These are phyloP conservation scores for Esox lucius DNA, from an alignment of 2,797 vertebrate genomes.

Conservation along the genomic window DNA sequence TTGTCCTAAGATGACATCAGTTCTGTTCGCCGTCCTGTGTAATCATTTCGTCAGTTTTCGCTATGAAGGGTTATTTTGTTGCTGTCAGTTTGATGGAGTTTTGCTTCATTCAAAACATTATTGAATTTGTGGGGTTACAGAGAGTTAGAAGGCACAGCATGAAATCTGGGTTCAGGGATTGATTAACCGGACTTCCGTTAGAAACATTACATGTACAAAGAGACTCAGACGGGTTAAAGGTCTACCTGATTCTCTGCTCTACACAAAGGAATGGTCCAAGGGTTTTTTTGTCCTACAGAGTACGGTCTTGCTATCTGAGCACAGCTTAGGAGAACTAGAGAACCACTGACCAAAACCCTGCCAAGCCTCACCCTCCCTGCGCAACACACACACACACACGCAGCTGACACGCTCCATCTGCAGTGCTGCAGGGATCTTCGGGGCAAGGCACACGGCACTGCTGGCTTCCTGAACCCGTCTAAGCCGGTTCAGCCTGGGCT, in stretches of 20 bases:
- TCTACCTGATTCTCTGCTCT: not conserved
- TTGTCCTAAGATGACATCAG: not conserved
- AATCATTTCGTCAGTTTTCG: not conserved
- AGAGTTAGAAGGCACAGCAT: no score
- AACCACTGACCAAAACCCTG: not conserved
- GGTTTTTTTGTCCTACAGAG: not conserved
- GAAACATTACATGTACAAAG: no score
- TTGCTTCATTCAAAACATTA: no score
- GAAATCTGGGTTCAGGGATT: no score
- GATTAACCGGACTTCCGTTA: no score
- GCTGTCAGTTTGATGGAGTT: not conserved
- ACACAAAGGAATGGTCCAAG: not conserved
- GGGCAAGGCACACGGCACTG: not conserved
- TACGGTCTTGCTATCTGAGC: not conserved
- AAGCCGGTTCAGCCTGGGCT: not conserved
- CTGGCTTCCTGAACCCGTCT: not conserved
- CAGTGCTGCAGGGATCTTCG: not conserved
- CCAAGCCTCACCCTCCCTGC: conserved; percentile 5
- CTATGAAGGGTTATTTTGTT: not conserved
- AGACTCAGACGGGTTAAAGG: no score
- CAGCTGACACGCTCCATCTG: not conserved
- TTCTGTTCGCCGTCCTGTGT: not conserved
- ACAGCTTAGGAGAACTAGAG: not conserved
- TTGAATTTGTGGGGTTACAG: no score
- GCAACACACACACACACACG: not conserved